These are phyloP conservation scores for Trichopoda pennipes DNA, from an alignment of 2,888 invertebrate species.

Conservation along the genomic window DNA sequence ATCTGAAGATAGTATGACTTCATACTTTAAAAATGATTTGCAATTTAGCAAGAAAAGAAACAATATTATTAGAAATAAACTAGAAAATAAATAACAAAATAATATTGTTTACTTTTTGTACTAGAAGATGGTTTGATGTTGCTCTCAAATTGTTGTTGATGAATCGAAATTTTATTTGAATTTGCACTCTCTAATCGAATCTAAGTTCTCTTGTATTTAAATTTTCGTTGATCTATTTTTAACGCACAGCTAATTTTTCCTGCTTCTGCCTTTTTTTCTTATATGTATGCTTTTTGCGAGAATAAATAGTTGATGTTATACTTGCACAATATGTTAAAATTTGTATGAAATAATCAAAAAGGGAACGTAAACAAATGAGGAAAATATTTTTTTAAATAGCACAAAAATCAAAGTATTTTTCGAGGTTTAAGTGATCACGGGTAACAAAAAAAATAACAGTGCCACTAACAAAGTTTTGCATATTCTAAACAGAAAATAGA, in stretches of 20 bases:
- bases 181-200: conserved; percentile 37
- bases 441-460: neutral
- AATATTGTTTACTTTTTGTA: conserved; percentile 31
- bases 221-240: conserved; percentile 60
- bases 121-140: neutral
- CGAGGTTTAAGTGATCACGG: conserved; percentile 14
- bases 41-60: conserved; percentile 26
- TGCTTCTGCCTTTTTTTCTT: conserved; percentile 10
- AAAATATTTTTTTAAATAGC: conserved; percentile 38
- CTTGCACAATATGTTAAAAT: conserved; percentile 19
- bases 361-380: conserved; percentile 64
- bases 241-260: conserved; percentile 57
- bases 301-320: conserved; percentile 8
- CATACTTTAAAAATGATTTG: conserved; percentile 58
- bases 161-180: conserved; percentile 43
- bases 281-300: conserved; percentile 41
- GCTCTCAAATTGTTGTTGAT: conserved; percentile 24
- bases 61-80: neutral
- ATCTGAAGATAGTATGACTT: conserved; percentile 59
- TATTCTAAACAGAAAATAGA: conserved; percentile 23
- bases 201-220: conserved; percentile 11
- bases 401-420: conserved; percentile 50
- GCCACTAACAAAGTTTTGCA: conserved; percentile 33
- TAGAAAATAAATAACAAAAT: conserved; percentile 35
- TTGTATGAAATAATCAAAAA: conserved; percentile 18